These are phyloP conservation scores for Plebejus anna DNA, from an alignment of 2,888 invertebrate species.

Conservation along the genomic window DNA sequence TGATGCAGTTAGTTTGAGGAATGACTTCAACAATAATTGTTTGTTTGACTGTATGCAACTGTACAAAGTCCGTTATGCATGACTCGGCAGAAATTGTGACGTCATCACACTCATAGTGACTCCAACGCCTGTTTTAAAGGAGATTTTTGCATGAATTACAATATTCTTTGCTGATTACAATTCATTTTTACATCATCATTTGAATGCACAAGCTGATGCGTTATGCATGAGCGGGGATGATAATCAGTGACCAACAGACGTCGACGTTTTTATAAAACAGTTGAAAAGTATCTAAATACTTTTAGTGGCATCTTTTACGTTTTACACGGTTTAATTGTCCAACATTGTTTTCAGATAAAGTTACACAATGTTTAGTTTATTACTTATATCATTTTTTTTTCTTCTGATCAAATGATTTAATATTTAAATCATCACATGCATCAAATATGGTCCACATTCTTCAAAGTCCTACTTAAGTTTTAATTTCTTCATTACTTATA, in stretches of 20 bases:
- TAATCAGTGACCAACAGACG: slow-evolving; percentile 34
- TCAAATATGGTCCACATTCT: not conserved
- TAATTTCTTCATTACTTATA: not conserved
- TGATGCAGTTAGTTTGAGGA: slow-evolving; percentile 19
- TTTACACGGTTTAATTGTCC: not conserved
- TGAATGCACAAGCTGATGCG: slow-evolving; percentile 38
- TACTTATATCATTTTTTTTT: not conserved
- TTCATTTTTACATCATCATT: slow-evolving; percentile 33
- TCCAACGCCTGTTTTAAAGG: slow-evolving; percentile 35
- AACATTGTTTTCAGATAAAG: not conserved
- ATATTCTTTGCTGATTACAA: slow-evolving; percentile 34
- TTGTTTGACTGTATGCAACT: slow-evolving; percentile 9
- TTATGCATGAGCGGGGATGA: slow-evolving; percentile 37
- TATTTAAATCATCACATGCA: not conserved
- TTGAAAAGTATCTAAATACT: slow-evolving; percentile 32
- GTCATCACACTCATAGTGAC: slow-evolving; percentile 36
- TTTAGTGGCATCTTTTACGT: slow-evolving; percentile 19
- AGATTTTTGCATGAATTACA: slow-evolving; percentile 36
- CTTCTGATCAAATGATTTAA: not conserved
- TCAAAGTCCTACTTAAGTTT: not conserved
- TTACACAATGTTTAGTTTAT: slow-evolving; percentile 1
- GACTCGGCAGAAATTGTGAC: slow-evolving; percentile 40
- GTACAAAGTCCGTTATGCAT: slow-evolving; percentile 37
- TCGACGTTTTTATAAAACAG: slow-evolving; percentile 32
- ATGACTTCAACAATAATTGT: slow-evolving; percentile 22